Evolutionary conservation across 2,113 vertebrate species (phyloP).

Genomic region (Indicator indicator): DNA sequence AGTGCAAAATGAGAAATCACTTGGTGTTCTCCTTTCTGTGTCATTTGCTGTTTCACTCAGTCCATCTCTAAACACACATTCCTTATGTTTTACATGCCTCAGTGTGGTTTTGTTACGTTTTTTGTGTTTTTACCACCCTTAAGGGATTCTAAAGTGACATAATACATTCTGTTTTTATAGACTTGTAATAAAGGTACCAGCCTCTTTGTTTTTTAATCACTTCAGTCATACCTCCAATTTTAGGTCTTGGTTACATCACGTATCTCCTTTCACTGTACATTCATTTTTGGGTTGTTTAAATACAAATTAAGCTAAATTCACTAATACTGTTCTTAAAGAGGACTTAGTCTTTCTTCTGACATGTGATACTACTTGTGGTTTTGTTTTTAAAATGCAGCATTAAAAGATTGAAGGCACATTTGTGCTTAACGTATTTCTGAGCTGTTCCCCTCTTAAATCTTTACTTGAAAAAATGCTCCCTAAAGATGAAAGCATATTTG

Average conservation of each 20-base stretch:
- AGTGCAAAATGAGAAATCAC: not conserved
- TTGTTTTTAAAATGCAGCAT: conserved; percentile 52
- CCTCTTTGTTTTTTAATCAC: not conserved
- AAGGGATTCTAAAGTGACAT: not conserved
- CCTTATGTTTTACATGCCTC: not conserved
- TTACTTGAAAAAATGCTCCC: conserved; percentile 62
- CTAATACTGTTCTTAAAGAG: conserved; percentile 5
- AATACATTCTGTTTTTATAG: not conserved
- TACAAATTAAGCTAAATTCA: not conserved
- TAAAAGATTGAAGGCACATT: conserved; percentile 45
- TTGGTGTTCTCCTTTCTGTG: not conserved
- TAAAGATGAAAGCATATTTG: conserved; percentile 69
- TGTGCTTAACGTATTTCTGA: conserved; percentile 58
- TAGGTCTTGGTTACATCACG: not conserved
- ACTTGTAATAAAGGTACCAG: not conserved
- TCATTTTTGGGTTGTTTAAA: not conserved
- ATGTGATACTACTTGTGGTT: conserved; percentile 39
- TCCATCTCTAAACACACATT: conserved; percentile 3
- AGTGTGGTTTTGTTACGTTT: not conserved
- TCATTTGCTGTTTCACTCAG: not conserved
- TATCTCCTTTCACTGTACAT: not conserved
- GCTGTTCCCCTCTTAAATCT: conserved; percentile 65
- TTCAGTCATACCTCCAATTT: not conserved
- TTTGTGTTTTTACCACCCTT: conserved; percentile 2
- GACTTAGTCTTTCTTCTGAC: conserved; percentile 37